A percentile compares a stretch with the other conserved stretches of the same genome.
Evolutionary conservation across 1,140 invertebrate species (phyloP).

Genomic region (Mycetomoellerius zeteki): DNA sequence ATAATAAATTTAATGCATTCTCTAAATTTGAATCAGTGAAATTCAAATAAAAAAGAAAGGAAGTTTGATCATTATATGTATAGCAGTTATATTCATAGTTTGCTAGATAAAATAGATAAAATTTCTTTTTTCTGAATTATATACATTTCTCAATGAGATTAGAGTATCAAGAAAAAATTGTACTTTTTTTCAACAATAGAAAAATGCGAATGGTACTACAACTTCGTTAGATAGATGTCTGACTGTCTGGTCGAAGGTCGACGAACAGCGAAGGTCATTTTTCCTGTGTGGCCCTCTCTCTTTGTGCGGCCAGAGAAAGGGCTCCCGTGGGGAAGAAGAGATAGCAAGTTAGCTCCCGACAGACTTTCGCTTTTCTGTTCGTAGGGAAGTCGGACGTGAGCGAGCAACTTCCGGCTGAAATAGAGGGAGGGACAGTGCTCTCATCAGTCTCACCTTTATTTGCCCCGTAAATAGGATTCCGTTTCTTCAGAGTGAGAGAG

Average conservation of each 20-base stretch:
- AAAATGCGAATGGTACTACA: neutral
- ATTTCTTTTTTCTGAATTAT: neutral
- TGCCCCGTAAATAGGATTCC: constrained; percentile 28
- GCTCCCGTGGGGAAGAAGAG: constrained; percentile 28
- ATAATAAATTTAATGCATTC: neutral
- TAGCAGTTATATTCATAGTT: no score
- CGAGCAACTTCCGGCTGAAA: constrained; percentile 48
- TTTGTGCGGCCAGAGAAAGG: constrained; percentile 14
- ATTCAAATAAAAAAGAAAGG: no score
- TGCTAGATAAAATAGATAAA: neutral
- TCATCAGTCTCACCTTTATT: constrained; percentile 63
- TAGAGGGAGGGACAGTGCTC: constrained; percentile 35
- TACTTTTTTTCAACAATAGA: neutral
- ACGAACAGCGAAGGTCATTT: constrained; percentile 41
- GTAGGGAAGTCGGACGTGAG: constrained; percentile 37
- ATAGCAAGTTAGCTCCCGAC: constrained; percentile 37
- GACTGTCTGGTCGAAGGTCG: constrained; percentile 42
- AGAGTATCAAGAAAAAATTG: neutral
- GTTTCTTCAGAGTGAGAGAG: constrained; percentile 10
- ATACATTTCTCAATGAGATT: neutral
- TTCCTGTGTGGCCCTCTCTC: constrained; percentile 20
- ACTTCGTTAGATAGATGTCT: constrained; percentile 18
- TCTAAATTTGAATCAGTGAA: no score
- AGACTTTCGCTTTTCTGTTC: constrained; percentile 63
- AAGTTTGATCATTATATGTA: no score